phyloP scores from a whole-genome alignment of 2,888 invertebrate species.

The Arge pagana region DNA sequence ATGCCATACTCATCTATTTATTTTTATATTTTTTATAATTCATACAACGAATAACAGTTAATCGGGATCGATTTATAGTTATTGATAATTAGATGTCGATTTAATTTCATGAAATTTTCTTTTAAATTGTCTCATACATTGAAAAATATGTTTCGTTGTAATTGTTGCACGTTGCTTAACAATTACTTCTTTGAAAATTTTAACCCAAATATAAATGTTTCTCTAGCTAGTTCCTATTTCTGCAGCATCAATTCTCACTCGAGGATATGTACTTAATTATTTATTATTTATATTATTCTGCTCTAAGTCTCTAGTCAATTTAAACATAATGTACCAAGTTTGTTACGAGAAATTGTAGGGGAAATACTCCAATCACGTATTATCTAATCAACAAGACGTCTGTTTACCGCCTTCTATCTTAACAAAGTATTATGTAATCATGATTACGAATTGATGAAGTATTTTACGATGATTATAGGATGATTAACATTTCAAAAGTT shows the following conservation, averaged over 20 bases:
- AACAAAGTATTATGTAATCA: too few relatives aligned
- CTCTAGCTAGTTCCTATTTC: constrained; percentile 34
- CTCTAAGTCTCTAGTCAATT: constrained; percentile 30
- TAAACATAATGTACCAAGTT: constrained; percentile 15
- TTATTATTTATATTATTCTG: constrained; percentile 11
- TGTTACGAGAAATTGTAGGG: too few relatives aligned
- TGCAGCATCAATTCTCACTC: constrained; percentile 24
- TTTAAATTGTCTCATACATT: too few relatives aligned
- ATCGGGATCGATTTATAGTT: background rate
- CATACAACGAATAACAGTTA: background rate
- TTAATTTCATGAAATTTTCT: background rate
- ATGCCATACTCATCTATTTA: too few relatives aligned
- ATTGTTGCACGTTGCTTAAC: background rate
- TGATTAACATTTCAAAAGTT: too few relatives aligned
- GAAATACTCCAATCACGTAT: too few relatives aligned
- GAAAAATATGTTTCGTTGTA: background rate
- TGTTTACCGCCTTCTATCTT: too few relatives aligned
- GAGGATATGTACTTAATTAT: constrained; percentile 14
- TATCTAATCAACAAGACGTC: too few relatives aligned
- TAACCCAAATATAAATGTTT: constrained; percentile 18
- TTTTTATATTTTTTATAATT: background rate
- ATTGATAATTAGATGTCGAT: background rate
- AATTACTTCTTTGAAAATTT: background rate
- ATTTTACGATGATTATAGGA: too few relatives aligned
- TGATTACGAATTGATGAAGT: too few relatives aligned